phyloP scores from a whole-genome alignment of 2,797 vertebrate species.

The Euphonia xanthogaster region DNA sequence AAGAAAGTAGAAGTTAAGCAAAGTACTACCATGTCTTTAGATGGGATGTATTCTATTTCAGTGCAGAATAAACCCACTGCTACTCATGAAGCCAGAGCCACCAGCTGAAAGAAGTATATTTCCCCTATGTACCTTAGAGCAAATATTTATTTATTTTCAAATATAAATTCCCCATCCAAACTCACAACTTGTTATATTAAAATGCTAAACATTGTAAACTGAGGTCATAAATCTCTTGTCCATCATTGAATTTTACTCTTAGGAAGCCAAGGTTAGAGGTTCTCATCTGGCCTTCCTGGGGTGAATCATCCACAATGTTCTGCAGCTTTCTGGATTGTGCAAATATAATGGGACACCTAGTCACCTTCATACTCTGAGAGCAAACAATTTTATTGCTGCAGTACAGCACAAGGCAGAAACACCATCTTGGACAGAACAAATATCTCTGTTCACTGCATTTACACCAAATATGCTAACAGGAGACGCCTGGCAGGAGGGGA shows the following conservation, averaged over 20 bases:
- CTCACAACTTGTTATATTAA: neutral
- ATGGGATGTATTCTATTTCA: neutral
- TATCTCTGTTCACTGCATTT: neutral
- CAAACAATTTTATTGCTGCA: neutral
- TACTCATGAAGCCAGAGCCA: neutral
- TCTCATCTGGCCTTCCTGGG: neutral
- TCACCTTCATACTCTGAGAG: neutral
- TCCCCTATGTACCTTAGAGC: neutral
- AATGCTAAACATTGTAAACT: neutral
- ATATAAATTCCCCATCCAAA: neutral
- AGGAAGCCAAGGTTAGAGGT: neutral
- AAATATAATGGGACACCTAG: neutral
- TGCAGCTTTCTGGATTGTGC: neutral
- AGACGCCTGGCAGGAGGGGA: neutral
- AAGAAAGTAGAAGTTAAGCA: neutral
- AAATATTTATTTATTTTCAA: neutral
- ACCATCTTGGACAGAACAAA: neutral
- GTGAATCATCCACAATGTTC: neutral
- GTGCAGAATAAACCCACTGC: neutral
- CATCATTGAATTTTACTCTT: neutral
- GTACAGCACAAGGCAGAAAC: neutral
- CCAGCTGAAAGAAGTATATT: neutral
- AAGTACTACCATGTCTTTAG: neutral
- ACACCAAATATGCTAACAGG: neutral
- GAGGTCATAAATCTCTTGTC: neutral